Percentiles rank a stretch among this genome's conserved stretches.
These are phyloP conservation scores for Mythimna impura DNA, from an alignment of 2,888 invertebrate species.

Conservation along the genomic window DNA sequence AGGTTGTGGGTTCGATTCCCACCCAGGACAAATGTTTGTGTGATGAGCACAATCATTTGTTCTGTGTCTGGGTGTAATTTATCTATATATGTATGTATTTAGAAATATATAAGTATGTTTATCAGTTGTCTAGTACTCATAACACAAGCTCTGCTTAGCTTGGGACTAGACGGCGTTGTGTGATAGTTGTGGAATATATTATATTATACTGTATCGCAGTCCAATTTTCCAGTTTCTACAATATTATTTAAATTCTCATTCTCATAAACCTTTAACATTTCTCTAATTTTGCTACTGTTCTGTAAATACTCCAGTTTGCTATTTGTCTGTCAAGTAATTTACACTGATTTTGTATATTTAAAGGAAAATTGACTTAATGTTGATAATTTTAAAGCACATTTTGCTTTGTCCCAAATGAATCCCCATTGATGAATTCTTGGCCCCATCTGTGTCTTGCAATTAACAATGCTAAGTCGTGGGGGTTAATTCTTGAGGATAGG, in stretches of 20 bases:
- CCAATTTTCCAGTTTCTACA: slow-evolving; percentile 11
- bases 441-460: slow-evolving; percentile 73
- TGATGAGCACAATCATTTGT: no score
- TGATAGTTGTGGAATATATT: no score
- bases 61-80: no score
- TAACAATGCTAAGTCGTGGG: slow-evolving; percentile 67
- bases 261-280: slow-evolving; percentile 42
- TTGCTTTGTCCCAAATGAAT: slow-evolving; percentile 43
- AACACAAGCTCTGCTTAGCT: no score
- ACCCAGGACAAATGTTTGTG: no score
- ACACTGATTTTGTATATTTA: slow-evolving; percentile 33
- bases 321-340: slow-evolving; percentile 55
- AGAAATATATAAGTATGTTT: no score
- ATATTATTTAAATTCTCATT: slow-evolving; percentile 31
- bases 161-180: no score
- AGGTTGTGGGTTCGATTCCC: no score
- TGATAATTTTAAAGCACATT: slow-evolving; percentile 39
- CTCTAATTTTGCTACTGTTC: slow-evolving; percentile 37
- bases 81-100: no score
- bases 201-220: background rate
- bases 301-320: slow-evolving; percentile 53
- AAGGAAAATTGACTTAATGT: slow-evolving; percentile 23
- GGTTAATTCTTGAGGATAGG: slow-evolving; percentile 53
- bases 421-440: slow-evolving; percentile 71
- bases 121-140: no score